Evolutionary conservation across 2,888 invertebrate species (phyloP).

Genomic region (Melitaea athalia): DNA sequence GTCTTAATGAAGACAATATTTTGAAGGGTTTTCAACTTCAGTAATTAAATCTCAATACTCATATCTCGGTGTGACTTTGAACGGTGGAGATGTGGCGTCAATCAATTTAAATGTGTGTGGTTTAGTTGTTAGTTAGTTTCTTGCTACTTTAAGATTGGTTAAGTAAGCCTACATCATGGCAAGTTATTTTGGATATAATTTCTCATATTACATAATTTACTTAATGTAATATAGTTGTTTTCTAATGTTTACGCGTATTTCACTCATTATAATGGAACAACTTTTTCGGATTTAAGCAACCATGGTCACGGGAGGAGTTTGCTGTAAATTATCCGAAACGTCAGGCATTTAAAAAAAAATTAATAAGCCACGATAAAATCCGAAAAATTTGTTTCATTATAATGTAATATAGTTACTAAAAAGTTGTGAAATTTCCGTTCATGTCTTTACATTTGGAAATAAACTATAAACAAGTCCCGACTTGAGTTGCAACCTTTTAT

Average conservation of each 20-base stretch:
- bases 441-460: no score
- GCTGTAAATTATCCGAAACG: no score
- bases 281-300: no score
- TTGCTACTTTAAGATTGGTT: conserved; percentile 6
- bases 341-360: no score
- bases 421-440: no score
- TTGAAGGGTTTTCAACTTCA: conserved; percentile 62
- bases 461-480: no score
- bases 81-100: conserved; percentile 59
- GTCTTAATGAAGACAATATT: conserved; percentile 78
- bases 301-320: no score
- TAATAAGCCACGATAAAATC: no score
- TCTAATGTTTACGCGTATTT: no score
- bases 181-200: conserved; percentile 21
- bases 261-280: no score
- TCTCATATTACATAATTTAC: background rate
- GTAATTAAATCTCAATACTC: conserved; percentile 71
- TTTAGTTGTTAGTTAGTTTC: conserved; percentile 27
- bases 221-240: background rate
- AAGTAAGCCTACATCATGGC: conserved; percentile 1
- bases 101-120: conserved; percentile 51
- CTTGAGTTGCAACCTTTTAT: no score
- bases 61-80: conserved; percentile 55
- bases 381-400: no score
- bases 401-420: background rate